Percentiles rank a stretch among this genome's conserved stretches.
Evolutionary conservation across 1,140 invertebrate genomes (phyloP).

Genomic region (Drosophila funebris): DNA sequence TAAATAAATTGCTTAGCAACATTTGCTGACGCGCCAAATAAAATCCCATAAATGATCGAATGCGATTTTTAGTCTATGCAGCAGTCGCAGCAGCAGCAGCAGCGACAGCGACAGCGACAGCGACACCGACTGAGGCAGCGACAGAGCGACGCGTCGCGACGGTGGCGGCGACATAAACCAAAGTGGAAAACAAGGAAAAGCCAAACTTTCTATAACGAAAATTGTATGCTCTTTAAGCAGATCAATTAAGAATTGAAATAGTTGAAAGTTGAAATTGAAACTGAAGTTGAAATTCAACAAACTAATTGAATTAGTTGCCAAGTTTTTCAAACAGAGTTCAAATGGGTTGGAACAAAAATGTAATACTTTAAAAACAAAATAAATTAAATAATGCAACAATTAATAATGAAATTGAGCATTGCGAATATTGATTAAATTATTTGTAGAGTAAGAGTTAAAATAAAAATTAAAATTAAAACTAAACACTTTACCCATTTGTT

Average conservation of each 20-base stretch:
- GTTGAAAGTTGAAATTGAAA: background rate
- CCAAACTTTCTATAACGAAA: background rate
- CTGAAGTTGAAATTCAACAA: background rate
- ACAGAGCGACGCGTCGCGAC: constrained; percentile 34
- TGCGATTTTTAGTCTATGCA: constrained; percentile 83
- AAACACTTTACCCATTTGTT: no score
- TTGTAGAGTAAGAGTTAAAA: no score
- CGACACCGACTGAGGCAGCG: constrained; percentile 4
- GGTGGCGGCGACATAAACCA: constrained; percentile 37
- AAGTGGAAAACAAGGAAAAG: constrained; percentile 43
- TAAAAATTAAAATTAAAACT: no score
- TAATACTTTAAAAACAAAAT: no score
- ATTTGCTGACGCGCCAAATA: constrained; percentile 83
- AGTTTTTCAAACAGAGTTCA: no score
- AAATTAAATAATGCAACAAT: no score
- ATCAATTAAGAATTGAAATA: background rate
- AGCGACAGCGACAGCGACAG: constrained; percentile 6
- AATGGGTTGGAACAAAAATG: no score
- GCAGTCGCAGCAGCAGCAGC: no score
- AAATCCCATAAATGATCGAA: constrained; percentile 83
- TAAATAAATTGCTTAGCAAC: constrained; percentile 83
- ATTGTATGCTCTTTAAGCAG: constrained; percentile 21
- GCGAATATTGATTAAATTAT: no score
- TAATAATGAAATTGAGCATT: no score
- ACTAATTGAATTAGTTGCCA: no score